Evolutionary conservation across 2,888 invertebrate species (phyloP).

Genomic region (Acanthosoma haemorrhoidale): DNA sequence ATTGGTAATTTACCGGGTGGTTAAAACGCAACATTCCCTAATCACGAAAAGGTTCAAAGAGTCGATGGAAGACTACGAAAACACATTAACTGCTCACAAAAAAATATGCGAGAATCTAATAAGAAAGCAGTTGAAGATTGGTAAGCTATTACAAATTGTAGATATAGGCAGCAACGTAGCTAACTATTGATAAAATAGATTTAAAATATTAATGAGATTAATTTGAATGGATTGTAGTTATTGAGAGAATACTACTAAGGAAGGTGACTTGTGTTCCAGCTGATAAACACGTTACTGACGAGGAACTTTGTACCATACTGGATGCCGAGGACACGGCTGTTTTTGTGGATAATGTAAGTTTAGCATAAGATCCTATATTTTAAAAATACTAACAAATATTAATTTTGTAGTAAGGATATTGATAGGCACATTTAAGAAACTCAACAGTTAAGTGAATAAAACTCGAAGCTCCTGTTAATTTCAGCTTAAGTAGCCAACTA

Average conservation of each 20-base stretch:
- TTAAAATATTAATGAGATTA: background rate
- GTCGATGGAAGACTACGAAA: conserved; percentile 37
- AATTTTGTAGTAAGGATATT: too few relatives aligned
- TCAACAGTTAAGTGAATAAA: too few relatives aligned
- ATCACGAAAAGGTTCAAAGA: conserved; percentile 37
- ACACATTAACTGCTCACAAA: conserved; percentile 36
- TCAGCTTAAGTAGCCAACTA: too few relatives aligned
- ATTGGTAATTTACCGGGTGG: conserved; percentile 34
- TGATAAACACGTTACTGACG: conserved; percentile 36
- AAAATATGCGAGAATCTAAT: conserved; percentile 36
- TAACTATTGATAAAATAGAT: too few relatives aligned
- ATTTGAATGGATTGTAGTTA: conserved; percentile 36
- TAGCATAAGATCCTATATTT: too few relatives aligned
- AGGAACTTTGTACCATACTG: conserved; percentile 38
- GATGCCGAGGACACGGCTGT: conserved; percentile 38
- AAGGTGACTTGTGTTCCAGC: conserved; percentile 40
- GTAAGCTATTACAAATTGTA: conserved; percentile 25
- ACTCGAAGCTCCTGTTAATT: too few relatives aligned
- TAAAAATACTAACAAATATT: too few relatives aligned
- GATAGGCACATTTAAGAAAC: too few relatives aligned
- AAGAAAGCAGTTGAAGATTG: conserved; percentile 39
- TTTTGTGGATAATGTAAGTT: conserved; percentile 40
- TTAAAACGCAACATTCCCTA: conserved; percentile 36
- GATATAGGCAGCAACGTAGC: too few relatives aligned
- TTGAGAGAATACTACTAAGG: conserved; percentile 38